phyloP scores from a whole-genome alignment of 2,113 vertebrate species.

The Poecile atricapillus region DNA sequence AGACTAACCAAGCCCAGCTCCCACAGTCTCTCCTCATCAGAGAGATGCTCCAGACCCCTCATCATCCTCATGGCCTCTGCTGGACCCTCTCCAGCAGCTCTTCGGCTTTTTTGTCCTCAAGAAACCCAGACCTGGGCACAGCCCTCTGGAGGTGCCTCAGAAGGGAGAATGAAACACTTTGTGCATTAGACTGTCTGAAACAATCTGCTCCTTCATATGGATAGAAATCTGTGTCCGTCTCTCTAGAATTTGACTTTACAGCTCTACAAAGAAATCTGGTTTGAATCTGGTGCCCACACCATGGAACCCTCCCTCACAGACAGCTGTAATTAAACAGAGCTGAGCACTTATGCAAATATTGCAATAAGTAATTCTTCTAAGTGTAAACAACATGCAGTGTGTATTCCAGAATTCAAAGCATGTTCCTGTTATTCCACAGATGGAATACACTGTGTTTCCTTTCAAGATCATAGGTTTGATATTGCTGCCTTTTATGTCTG shows the following conservation, averaged over 20 bases:
- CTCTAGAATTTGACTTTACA: neutral
- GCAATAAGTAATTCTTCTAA: slow-evolving; percentile 14
- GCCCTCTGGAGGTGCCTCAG: neutral
- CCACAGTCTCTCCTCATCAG: neutral
- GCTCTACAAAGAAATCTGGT: neutral
- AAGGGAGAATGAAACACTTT: neutral
- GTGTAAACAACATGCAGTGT: neutral
- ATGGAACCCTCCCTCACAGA: neutral
- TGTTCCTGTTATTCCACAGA: neutral
- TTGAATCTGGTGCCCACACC: neutral
- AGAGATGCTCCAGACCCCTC: neutral
- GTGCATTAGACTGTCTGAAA: neutral
- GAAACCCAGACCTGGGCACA: neutral
- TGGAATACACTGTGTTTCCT: neutral
- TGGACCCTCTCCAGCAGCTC: neutral
- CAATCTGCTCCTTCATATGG: neutral
- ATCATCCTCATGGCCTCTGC: neutral
- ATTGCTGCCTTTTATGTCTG: neutral
- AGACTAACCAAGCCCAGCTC: neutral
- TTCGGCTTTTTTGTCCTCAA: neutral
- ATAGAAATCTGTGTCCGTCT: neutral
- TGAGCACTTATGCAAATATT: slow-evolving; percentile 13
- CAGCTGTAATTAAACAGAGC: slow-evolving; percentile 43
- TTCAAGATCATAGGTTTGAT: neutral
- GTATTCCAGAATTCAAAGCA: neutral